phyloP scores from a whole-genome alignment of 2,797 vertebrate species.

The Forpus xanthops region DNA sequence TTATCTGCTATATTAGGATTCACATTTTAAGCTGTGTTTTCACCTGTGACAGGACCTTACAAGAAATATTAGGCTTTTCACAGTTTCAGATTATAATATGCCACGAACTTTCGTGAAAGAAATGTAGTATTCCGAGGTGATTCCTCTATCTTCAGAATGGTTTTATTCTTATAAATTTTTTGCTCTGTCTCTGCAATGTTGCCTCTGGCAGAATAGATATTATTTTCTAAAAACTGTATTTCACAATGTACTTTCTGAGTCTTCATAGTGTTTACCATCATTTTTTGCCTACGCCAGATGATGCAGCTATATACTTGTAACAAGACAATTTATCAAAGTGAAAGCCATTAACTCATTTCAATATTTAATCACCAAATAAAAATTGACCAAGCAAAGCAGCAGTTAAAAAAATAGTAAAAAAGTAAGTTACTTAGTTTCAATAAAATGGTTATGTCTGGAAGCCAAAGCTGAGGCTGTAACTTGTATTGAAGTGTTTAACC shows the following conservation, averaged over 20 bases:
- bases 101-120: not conserved
- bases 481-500: not conserved
- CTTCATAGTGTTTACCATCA: not conserved
- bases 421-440: not conserved
- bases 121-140: not conserved
- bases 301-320: not conserved
- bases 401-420: not conserved
- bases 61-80: not conserved
- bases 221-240: not conserved
- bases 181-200: not conserved
- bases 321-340: not conserved
- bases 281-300: not conserved
- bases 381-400: not conserved
- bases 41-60: not conserved
- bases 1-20: not conserved
- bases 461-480: not conserved
- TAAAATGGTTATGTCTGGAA: slow-evolving; percentile 1
- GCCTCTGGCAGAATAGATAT: not conserved
- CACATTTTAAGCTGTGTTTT: not conserved
- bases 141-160: not conserved
- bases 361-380: slow-evolving; percentile 11
- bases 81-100: not conserved
- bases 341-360: not conserved
- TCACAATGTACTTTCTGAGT: not conserved
- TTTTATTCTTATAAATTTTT: not conserved